Evolutionary conservation across 2,113 vertebrate genomes (phyloP).

Genomic region (Brienomyrus brachyistius): DNA sequence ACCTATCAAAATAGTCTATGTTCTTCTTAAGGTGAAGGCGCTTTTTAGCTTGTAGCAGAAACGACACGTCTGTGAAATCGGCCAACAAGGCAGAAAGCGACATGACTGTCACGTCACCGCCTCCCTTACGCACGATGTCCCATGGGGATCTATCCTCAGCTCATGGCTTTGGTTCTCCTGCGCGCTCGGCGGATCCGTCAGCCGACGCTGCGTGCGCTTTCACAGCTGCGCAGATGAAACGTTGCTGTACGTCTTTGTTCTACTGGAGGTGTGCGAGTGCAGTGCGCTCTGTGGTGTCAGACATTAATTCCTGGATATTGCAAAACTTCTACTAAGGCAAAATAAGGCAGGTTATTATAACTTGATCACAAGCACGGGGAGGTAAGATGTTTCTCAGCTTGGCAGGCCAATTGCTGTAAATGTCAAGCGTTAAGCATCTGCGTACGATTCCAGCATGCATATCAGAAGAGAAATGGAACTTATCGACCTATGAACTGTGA

Average conservation of each 20-base stretch:
- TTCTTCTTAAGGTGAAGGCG: not conserved
- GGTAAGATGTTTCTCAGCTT: not conserved
- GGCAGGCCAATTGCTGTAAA: not conserved
- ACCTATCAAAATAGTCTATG: not conserved
- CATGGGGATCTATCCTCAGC: not conserved
- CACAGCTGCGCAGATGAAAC: not conserved
- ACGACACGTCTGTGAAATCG: not conserved
- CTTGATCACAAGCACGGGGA: not conserved
- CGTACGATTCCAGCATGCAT: not conserved
- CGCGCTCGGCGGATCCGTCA: not conserved
- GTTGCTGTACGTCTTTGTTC: not conserved
- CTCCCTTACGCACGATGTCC: not conserved
- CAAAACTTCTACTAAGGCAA: not conserved
- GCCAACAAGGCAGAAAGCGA: not conserved
- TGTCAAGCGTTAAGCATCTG: not conserved
- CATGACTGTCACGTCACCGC: not conserved
- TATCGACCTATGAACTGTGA: not conserved
- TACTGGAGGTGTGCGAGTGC: not conserved
- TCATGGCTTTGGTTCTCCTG: not conserved
- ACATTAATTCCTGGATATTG: not conserved
- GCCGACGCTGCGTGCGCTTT: not conserved
- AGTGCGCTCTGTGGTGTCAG: not conserved
- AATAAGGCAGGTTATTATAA: not conserved
- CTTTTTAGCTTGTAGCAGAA: not conserved
- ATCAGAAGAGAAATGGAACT: not conserved